A percentile compares a stretch with the other conserved stretches of the same genome.
These are phyloP conservation scores for Poeciliopsis presidionis DNA, from an alignment of 2,797 vertebrate genomes.

Conservation along the genomic window DNA sequence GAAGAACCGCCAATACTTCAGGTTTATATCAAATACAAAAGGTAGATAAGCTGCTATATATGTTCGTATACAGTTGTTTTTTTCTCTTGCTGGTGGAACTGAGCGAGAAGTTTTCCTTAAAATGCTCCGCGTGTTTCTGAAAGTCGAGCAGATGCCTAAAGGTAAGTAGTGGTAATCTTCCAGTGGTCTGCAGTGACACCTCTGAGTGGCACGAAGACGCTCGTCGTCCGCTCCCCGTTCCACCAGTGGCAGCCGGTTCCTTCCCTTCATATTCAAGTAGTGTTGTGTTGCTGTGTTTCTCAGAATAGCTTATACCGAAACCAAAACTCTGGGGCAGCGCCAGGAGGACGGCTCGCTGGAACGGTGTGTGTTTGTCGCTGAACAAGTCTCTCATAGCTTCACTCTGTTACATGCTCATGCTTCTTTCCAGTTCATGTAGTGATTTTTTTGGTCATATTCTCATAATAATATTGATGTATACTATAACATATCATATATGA, in stretches of 20 bases:
- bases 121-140: conserved; percentile 74
- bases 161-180: conserved; percentile 80
- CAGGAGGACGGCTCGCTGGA: conserved; percentile 59
- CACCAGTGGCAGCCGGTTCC: conserved; percentile 65
- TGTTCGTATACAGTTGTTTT: conserved; percentile 67
- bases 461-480: conserved; percentile 63
- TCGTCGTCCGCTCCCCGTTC: conserved; percentile 61
- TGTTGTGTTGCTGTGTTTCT: conserved; percentile 77
- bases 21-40: conserved; percentile 75
- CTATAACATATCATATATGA: conserved; percentile 68
- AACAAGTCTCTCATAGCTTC: conserved; percentile 53
- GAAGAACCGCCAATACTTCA: conserved; percentile 76
- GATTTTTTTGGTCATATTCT: conserved; percentile 58
- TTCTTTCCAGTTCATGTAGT: conserved; percentile 73
- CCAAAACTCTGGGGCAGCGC: conserved; percentile 69
- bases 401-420: conserved; percentile 70
- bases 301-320: conserved; percentile 85
- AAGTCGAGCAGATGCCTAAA: conserved; percentile 77
- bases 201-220: conserved; percentile 74
- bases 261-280: conserved; percentile 85
- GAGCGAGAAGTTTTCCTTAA: conserved; percentile 76
- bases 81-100: conserved; percentile 72
- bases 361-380: conserved; percentile 57
- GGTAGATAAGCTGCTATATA: conserved; percentile 76
- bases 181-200: conserved; percentile 78